Percentiles rank a stretch among this genome's conserved stretches.
These are phyloP conservation scores for Enoplolaimus lenunculus DNA, from an alignment of 2,888 invertebrate genomes.

Conservation along the genomic window DNA sequence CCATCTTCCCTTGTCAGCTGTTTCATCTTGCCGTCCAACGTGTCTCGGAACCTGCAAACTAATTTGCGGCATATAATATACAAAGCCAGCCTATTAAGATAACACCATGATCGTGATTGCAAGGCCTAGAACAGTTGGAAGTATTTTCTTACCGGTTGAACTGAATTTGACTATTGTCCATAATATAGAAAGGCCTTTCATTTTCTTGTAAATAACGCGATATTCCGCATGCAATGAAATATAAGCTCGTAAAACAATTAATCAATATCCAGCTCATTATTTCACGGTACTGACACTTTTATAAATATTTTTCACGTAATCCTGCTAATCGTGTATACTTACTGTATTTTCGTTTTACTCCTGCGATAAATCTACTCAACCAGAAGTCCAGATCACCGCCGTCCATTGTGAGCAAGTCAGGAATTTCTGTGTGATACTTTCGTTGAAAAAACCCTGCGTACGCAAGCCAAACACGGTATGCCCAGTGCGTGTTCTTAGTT, in stretches of 20 bases:
- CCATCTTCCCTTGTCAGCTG: neutral
- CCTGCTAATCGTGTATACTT: no score
- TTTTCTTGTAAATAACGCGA: neutral
- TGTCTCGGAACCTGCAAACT: constrained; percentile 14
- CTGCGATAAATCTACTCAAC: neutral
- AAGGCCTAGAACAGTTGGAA: no score
- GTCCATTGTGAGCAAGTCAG: neutral
- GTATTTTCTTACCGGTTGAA: constrained; percentile 1
- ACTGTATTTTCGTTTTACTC: neutral
- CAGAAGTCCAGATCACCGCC: neutral
- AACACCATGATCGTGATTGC: no score
- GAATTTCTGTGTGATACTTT: neutral
- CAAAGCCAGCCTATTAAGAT: no score
- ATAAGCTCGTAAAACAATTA: neutral
- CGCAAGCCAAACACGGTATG: neutral
- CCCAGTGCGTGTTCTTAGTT: neutral
- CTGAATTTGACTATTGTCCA: neutral
- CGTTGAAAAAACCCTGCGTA: neutral
- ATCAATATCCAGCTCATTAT: no score
- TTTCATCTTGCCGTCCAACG: constrained; percentile 16
- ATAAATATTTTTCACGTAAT: no score
- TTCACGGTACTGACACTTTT: no score
- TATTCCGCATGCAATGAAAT: constrained; percentile 3
- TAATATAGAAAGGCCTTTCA: neutral
- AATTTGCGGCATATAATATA: no score